Evolutionary conservation across 2,797 vertebrate species (phyloP), one percentile per base, ranked within the genome.

Genomic region (Novumbra hubbsi): DNA sequence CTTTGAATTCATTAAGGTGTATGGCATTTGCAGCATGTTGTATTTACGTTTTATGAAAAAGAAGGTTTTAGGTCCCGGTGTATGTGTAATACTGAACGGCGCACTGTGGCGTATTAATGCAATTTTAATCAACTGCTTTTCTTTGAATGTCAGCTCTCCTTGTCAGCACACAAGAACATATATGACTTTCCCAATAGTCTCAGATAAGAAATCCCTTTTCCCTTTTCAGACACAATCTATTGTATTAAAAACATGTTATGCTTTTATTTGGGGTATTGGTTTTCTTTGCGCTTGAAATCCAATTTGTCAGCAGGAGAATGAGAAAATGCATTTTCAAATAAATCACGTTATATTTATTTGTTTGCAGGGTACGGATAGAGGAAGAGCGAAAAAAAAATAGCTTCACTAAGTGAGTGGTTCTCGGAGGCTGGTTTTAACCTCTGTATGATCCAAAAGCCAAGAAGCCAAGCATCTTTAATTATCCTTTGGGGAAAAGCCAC

Each of bases 401-500:
- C 85, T 78, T 88, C 74, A 76, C 63, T 19, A 70, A 84, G 78
- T 34, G 71, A 80, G 79, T 76, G 71, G 84, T 84, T 82, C 86
- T 90, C 83, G 74, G 81, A 81, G 84, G 85, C 86, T 83, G 81
- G 86, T 91, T 88, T 88, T 86, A 89, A 89, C 88, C 88, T 91
- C 83, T 83, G 84, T 84, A 84, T 88, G 84, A 88, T 91, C 85
- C 72, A 87, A 87, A 87, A 81, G 88, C 87, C 90, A 89, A 83
- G 73, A 60, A 85, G 82, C 85, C 85, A 79, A 90, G 89, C 79
- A 78, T 87, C 83, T 87, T 85, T 91, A 88, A 92, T 93, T 93
- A 91, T 92, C 92, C 91, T 87, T 82, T 57, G 81, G 86, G 87
- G 86, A 83, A 87, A 90, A 85, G 84, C 82, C 84, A 84, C 84